Conservation (phyloP, 2,113 vertebrate genomes). For the Chloropsis hardwickii region DNA sequence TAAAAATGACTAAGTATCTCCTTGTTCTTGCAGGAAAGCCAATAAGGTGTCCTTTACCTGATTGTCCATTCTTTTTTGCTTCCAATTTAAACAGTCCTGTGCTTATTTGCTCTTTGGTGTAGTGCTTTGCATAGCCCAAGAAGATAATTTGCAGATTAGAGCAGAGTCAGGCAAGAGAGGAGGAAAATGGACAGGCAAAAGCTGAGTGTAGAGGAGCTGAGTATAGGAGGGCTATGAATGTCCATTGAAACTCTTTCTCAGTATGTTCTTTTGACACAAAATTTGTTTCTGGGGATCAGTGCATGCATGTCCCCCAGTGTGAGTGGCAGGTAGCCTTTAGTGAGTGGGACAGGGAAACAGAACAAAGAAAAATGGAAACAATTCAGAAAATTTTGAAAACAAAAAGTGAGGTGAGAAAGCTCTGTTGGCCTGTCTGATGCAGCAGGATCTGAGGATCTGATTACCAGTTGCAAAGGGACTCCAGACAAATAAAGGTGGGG, state of each 20-base stretch:
- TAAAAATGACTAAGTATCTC: slow-evolving; percentile 40
- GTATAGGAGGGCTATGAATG: background rate
- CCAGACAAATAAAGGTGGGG: background rate
- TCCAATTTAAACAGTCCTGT: slow-evolving; percentile 6
- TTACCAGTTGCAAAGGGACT: background rate
- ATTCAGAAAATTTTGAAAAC: background rate
- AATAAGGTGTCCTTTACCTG: slow-evolving; percentile 47
- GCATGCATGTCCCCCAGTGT: background rate
- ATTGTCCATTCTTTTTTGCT: background rate
- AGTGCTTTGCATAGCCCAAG: background rate
- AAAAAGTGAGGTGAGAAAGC: background rate
- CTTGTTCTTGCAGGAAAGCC: slow-evolving; percentile 21
- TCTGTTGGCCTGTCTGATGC: background rate
- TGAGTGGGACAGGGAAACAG: background rate
- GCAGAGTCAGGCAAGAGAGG: background rate
- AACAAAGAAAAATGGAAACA: background rate
- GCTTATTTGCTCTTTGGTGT: background rate
- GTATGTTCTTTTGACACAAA: background rate
- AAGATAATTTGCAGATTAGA: background rate
- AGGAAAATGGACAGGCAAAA: background rate
- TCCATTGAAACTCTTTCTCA: background rate
- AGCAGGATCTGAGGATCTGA: background rate
- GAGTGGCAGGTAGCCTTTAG: background rate
- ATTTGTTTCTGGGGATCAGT: background rate
- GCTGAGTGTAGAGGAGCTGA: background rate